Conservation (phyloP, 2,888 invertebrate species). For the Drosophila dives region DNA sequence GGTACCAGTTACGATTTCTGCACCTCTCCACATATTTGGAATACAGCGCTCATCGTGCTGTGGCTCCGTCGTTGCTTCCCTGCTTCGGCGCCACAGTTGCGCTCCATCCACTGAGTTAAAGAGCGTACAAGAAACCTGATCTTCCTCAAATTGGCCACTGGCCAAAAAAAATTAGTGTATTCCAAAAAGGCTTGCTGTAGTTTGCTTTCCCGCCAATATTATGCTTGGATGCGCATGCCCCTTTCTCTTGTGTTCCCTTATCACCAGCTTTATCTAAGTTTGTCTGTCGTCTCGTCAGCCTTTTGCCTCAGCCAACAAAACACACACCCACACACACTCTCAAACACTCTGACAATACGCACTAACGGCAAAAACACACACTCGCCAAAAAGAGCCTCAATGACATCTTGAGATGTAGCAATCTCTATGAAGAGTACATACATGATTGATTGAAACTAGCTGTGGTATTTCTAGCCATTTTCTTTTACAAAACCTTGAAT, state of each 20-base stretch:
- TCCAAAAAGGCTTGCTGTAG: constrained; percentile 56
- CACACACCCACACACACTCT: constrained; percentile 4
- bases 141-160: constrained; percentile 5
- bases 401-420: neutral
- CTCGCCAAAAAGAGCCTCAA: neutral
- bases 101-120: neutral
- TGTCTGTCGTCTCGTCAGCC: constrained; percentile 63
- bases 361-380: constrained; percentile 19
- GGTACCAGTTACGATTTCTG: constrained; percentile 53
- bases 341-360: constrained; percentile 8
- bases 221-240: constrained; percentile 29
- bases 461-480: neutral
- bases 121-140: constrained; percentile 57
- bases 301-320: constrained; percentile 16
- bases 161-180: constrained; percentile 48
- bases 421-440: neutral
- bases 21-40: constrained; percentile 62
- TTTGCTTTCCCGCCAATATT: constrained; percentile 22
- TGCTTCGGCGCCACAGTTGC: constrained; percentile 21
- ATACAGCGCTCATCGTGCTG: constrained; percentile 68
- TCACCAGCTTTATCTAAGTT: constrained; percentile 54
- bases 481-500: neutral
- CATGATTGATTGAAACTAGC: neutral
- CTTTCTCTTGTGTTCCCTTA: constrained; percentile 8
- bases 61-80: constrained; percentile 8